Base-by-base conservation (phyloP, 2,888 invertebrate genomes). In the Limnephilus rhombicus region DNA sequence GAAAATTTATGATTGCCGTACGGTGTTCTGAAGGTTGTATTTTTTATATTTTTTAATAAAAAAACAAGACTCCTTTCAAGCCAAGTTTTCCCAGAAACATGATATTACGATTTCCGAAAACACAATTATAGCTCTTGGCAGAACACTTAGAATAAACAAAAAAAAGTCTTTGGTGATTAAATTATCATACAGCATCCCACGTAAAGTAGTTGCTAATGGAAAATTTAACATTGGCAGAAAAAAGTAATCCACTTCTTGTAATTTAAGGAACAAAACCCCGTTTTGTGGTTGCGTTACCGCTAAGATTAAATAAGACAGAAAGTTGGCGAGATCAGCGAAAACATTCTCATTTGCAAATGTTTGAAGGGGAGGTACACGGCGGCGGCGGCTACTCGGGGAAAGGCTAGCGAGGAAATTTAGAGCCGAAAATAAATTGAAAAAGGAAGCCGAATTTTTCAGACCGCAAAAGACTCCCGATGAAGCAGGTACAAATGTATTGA, bases 241-340 rank as follows among this genome's bases (percentile, higher is more conserved):
- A 68, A 68, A 68, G 5, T 24, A 68, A 68, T 68, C 68, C 68
- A 68, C 68, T 68, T 24, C 68, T 68, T 68, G 24, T 68, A 34
- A 37, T 83, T 83, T 37, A 49, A 86, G 45, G n/a, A 53, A 45
- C 24, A 13, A 53, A 31, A 31, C 13, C 86, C 49, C 37, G n/a
- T 41, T 37, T 85, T n/a, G 85, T 49, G 49, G 18, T n/a, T n/a
- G 86, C 29, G 88, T 88, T 88, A 87, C 81, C 49, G 68, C 80
- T 91, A 91, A 34, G 91, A 87, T 82, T 87, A 81, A 91, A 80
- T 87, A 80, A 91, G 91, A 87, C 87, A 80, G 88, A 88, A 88
- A 88, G 24, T 88, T 80, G 80, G 53, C 68, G 80, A 80, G 88
- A 68, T 88, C 88, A 80, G 80, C 88, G 68, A 88, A 88, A 88